Conservation (phyloP, 1,140 invertebrate species). For the Atta cephalotes region DNA sequence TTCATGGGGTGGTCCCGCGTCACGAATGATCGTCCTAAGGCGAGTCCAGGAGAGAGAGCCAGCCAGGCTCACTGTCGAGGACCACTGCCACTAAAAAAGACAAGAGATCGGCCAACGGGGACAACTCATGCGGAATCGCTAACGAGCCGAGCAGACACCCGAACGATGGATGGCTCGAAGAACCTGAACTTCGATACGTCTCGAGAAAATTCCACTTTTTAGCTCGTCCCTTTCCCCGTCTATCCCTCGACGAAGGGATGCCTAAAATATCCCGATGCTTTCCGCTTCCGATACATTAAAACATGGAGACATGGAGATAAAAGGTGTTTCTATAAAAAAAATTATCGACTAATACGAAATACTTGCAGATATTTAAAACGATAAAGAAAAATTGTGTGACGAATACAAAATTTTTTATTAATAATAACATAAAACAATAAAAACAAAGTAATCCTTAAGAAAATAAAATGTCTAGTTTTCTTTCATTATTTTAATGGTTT, state of each 20-base stretch:
- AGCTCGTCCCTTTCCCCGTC: constrained; percentile 11
- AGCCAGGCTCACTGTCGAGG: constrained; percentile 50
- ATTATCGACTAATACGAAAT: neutral
- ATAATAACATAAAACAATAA: neutral
- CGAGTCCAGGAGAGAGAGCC: constrained; percentile 51
- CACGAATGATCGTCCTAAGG: constrained; percentile 68
- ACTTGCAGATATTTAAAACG: neutral
- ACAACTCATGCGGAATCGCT: constrained; percentile 84
- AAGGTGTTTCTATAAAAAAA: neutral
- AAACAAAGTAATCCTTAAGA: neutral
- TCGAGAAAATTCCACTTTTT: constrained; percentile 70
- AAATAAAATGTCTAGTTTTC: neutral
- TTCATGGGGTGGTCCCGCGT: constrained; percentile 83
- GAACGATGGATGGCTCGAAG: constrained; percentile 82
- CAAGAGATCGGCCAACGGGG: constrained; percentile 73
- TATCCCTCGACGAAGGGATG: neutral
- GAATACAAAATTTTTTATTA: neutral
- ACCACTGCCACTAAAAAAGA: constrained; percentile 75
- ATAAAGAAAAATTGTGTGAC: neutral
- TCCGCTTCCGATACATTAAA: constrained; percentile 10
- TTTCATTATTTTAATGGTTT: neutral
- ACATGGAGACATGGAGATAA: neutral
- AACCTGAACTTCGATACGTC: constrained; percentile 66
- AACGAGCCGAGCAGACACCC: constrained; percentile 83
- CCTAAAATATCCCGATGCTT: constrained; percentile 33